Base-by-base conservation (phyloP, 2,888 invertebrate species). In the Stenotaenia linearis region DNA sequence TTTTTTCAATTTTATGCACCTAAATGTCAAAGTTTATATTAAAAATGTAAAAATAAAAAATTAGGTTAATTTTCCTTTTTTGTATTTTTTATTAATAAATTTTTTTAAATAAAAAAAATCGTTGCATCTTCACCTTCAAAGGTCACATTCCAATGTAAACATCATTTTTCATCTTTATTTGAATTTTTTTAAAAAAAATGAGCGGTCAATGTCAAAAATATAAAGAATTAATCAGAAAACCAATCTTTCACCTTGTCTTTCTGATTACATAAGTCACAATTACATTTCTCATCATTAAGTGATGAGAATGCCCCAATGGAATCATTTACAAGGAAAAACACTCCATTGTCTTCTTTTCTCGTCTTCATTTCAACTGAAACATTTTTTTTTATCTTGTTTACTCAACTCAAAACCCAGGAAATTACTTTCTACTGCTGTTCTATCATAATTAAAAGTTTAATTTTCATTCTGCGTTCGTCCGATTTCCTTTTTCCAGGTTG, bases 261-360 rank as follows among this genome's bases (percentile, higher is more conserved):
- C 28, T 12, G 69, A 69, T 69, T 69, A 69, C 28, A 28, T 69
- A 69, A 69, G 15, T n/a, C 69, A 69, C 1, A 28, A 12, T 0
- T 12, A 7, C 23, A 23, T 9, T 69, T 69, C 69, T 28, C 69
- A 69, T n/a, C 12, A 69, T 69, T 69, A 69, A 12, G 45, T 69
- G 69, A 10, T 69, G 69, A 69, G 69, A 69, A 69, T 28, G 28
- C 12, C 28, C 25, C 69, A 69, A 69, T 25, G 28, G 28, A 69
- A 28, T 69, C 23, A 69, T 69, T 69, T 69, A 69, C 69, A 69
- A 69, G 28, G 69, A 69, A 69, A 50, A 69, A 69, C 61, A 61
- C 25, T 28, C 69, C 69, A 69, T 69, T 69, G 69, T 69, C 23
- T 69, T 5, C 69, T 69, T 69, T 69, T 69, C 69, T 10, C 69